Evolutionary conservation across 2,797 vertebrate genomes (phyloP), one percentile per base, ranked within the genome.

Genomic region (Melanogrammus aeglefinus): DNA sequence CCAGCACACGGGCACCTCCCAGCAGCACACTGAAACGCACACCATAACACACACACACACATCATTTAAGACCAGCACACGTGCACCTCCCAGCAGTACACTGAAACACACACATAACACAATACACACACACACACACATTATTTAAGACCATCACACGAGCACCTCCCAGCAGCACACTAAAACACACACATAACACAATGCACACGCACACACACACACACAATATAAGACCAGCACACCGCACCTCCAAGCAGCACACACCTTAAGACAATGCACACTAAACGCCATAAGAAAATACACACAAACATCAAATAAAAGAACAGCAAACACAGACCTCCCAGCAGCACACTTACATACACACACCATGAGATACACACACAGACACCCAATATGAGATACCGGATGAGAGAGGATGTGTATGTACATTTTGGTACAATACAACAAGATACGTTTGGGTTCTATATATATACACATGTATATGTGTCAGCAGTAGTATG

Each of bases 181-280:
- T 38, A 7, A 39, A 39, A 39, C 38, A 39, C 38, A 39, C 38
- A 39, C 99, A 91, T 16, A 96, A 98, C 77, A 94, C 91, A 57
- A 99, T 89, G 36, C 18, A 96, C 96, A 90, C 96, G 97, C n/a
- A 66, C 63, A 66, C 1, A 51, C 31, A 31, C 31, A 31, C 36
- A 93, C 3, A 47, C 14, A 47, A 6, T 38, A 38, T 7, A 38
- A 38, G 36, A 38, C 36, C 36, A 38, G 36, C 36, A 38, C 51
- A 57, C 18, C 51, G n/a, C 51, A 21, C 51, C 83, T 84, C 96
- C 36, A 3, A 31, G 31, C 31, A 31, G 31, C 31, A 31, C 31
- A 38, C 36, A 2, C 36, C 18, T n/a, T n/a, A 13, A n/a, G 21
- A 57, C 51, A 57, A n/a, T 57, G 27, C 63, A 69, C 1, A 51